phyloP scores from a whole-genome alignment of 2,113 vertebrate genomes.

The Gallinago paraguaiae region DNA sequence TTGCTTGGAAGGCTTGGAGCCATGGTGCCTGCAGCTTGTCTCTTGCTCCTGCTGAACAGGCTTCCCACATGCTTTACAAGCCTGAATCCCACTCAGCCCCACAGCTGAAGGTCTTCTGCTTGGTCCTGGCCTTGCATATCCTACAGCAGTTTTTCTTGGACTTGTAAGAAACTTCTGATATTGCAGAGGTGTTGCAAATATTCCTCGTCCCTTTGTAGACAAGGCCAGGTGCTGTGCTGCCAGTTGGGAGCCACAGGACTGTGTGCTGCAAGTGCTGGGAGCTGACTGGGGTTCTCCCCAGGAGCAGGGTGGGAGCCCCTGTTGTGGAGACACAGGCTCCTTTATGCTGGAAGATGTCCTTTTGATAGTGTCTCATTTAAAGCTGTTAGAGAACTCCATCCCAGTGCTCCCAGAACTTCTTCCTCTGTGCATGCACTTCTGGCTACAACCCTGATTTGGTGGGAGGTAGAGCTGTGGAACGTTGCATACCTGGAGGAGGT shows the following conservation, averaged over 20 bases:
- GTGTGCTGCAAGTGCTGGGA: accelerated
- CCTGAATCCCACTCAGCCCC: background rate
- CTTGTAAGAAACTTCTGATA: background rate
- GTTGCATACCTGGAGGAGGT: background rate
- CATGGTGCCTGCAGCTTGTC: background rate
- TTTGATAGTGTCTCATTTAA: background rate
- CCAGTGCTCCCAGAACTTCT: background rate
- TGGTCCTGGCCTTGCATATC: background rate
- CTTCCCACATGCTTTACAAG: background rate
- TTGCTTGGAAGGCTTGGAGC: constrained; percentile 1
- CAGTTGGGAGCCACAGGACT: background rate
- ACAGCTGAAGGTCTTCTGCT: background rate
- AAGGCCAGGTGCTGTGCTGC: background rate
- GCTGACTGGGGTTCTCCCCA: background rate
- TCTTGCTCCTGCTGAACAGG: background rate
- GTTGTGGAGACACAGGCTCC: background rate
- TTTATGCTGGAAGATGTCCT: background rate
- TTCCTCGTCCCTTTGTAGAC: background rate
- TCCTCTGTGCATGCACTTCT: accelerated
- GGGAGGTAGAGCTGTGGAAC: background rate
- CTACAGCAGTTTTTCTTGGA: background rate
- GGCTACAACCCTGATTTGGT: accelerated
- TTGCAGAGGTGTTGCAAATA: background rate
- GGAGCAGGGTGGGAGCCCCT: background rate
- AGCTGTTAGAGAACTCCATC: background rate